These are phyloP conservation scores for Microcebus ravelobensis DNA, from an alignment of 2,113 vertebrate genomes.

Conservation along the genomic window DNA sequence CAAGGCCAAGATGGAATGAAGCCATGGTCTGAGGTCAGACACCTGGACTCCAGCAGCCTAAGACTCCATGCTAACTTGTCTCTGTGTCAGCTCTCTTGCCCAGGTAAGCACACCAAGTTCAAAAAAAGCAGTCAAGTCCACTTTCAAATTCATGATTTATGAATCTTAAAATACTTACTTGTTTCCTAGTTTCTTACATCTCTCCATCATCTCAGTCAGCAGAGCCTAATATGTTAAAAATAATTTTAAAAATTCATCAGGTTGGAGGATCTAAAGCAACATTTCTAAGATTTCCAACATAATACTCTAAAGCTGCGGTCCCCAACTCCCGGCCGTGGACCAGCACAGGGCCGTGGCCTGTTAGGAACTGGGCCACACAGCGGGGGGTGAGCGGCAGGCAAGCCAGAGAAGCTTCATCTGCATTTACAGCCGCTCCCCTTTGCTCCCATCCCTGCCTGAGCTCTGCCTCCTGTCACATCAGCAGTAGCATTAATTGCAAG, in stretches of 20 bases:
- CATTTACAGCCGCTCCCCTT: too few species aligned
- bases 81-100: neutral
- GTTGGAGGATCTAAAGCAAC: neutral
- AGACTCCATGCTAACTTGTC: neutral
- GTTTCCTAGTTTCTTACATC: slow-evolving; percentile 96
- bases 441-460: too few species aligned
- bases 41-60: neutral
- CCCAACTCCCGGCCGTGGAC: too few species aligned
- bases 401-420: too few species aligned
- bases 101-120: neutral
- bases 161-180: slow-evolving; percentile 89
- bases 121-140: neutral
- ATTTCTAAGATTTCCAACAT: neutral
- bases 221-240: slow-evolving; percentile 85
- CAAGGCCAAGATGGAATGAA: neutral
- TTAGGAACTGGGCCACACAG: too few species aligned
- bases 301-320: neutral
- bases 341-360: too few species aligned
- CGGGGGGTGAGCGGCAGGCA: too few species aligned
- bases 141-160: neutral
- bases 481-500: too few species aligned
- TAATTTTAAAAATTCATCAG: slow-evolving; percentile 64
- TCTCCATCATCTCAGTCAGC: slow-evolving; percentile 98
- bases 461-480: too few species aligned
- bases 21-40: neutral